These are phyloP conservation scores for Bolinopsis microptera DNA, from an alignment of 37 sponge, comb jelly and placozoan species.

Conservation along the genomic window DNA sequence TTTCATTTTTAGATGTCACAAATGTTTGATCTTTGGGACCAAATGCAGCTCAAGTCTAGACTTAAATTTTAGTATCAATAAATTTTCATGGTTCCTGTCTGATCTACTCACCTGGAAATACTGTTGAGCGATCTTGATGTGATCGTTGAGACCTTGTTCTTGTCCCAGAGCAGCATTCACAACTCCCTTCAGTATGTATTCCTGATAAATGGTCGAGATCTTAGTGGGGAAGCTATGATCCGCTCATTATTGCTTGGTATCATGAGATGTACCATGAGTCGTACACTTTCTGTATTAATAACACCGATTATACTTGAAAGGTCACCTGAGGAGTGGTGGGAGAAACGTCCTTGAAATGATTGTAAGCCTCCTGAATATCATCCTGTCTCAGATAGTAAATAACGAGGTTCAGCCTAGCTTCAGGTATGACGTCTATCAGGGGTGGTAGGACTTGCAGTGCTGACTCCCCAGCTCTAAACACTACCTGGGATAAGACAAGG, in stretches of 20 bases:
- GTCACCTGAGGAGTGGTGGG: slow-evolving; percentile 83
- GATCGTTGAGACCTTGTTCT: slow-evolving; percentile 81
- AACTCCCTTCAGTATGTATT: slow-evolving; percentile 97
- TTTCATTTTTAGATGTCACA: too few relatives aligned
- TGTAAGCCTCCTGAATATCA: slow-evolving; percentile 86
- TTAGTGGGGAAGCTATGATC: too few relatives aligned
- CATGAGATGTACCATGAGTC: not conserved
- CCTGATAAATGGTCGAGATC: too few relatives aligned
- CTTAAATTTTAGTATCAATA: too few relatives aligned
- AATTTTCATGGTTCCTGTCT: too few relatives aligned
- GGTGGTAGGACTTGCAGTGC: slow-evolving; percentile 94
- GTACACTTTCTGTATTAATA: too few relatives aligned
- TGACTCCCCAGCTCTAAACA: slow-evolving; percentile 93
- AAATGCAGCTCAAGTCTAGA: too few relatives aligned
- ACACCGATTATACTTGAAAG: too few relatives aligned
- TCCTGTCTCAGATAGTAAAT: slow-evolving; percentile 68
- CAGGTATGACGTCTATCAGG: slow-evolving; percentile 89
- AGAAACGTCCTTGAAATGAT: slow-evolving; percentile 88
- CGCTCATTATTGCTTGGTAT: not conserved
- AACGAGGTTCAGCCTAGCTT: slow-evolving; percentile 94
- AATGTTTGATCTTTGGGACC: too few relatives aligned
- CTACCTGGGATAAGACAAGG: slow-evolving; percentile 87
- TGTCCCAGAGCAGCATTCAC: slow-evolving; percentile 91
- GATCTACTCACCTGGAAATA: slow-evolving; percentile 85
- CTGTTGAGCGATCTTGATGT: slow-evolving; percentile 90